Evolutionary conservation across 1,140 invertebrate species (phyloP).

Genomic region (Brachionus paranguensis): DNA sequence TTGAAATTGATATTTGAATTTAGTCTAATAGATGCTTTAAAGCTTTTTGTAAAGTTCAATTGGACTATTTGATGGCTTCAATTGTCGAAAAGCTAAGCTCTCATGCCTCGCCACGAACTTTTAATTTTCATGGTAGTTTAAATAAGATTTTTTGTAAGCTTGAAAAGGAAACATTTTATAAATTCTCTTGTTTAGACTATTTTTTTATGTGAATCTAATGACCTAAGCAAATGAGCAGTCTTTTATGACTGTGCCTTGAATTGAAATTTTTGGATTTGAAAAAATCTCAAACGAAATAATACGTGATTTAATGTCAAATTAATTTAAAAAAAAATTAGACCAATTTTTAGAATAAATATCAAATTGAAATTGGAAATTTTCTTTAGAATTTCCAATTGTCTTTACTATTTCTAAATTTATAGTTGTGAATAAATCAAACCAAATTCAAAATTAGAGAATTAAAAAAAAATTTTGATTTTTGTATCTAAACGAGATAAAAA

Average conservation of each 20-base stretch:
- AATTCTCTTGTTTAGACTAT: neutral
- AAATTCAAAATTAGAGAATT: neutral
- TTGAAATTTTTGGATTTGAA: neutral
- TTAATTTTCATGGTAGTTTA: neutral
- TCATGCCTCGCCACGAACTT: neutral
- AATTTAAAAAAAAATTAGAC: neutral
- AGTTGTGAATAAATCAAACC: neutral
- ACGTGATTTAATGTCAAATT: constrained; percentile 7
- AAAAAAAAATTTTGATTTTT: neutral
- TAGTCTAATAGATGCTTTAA: neutral
- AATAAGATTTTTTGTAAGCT: neutral
- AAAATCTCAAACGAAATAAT: neutral
- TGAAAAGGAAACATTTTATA: neutral
- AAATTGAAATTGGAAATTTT: neutral
- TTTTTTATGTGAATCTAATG: neutral
- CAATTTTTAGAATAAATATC: neutral
- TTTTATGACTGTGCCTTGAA: neutral
- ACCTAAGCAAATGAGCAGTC: neutral
- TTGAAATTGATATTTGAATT: constrained; percentile 6
- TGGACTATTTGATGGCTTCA: neutral
- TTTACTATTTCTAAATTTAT: too few relatives aligned
- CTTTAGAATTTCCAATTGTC: neutral
- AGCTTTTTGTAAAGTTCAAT: neutral
- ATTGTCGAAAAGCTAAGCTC: neutral
- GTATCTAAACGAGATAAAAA: too few relatives aligned